Percentiles rank a stretch among this genome's conserved stretches.
Evolutionary conservation across 2,113 vertebrate genomes (phyloP).

Genomic region (Numida meleagris): DNA sequence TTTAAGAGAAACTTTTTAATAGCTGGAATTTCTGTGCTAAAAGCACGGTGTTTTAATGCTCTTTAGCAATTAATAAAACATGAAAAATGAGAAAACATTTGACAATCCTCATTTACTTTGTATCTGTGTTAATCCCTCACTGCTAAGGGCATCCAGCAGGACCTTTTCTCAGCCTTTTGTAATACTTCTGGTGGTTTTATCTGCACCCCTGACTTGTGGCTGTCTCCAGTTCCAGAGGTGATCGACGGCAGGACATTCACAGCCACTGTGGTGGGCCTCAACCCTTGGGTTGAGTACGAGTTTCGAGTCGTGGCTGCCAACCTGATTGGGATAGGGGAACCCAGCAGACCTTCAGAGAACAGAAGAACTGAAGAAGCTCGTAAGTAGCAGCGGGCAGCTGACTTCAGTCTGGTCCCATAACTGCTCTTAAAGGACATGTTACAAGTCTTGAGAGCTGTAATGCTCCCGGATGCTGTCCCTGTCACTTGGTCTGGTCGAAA

Average conservation of each 20-base stretch:
- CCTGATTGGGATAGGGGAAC: slow-evolving; percentile 92
- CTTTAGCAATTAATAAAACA: neutral
- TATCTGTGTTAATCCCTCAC: accelerated
- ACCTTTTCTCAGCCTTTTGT: neutral
- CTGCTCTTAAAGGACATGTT: accelerated
- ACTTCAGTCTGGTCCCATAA: neutral
- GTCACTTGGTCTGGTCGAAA: neutral
- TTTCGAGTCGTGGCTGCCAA: slow-evolving; percentile 94
- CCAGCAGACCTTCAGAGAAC: slow-evolving; percentile 92
- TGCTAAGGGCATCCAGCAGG: neutral
- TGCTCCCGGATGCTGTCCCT: neutral
- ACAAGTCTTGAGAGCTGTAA: neutral
- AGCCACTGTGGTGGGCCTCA: slow-evolving; percentile 92
- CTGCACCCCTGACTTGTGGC: neutral
- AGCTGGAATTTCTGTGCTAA: neutral
- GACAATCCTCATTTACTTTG: accelerated
- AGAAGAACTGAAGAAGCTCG: slow-evolving; percentile 92
- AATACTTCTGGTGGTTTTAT: accelerated
- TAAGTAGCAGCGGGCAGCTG: slow-evolving; percentile 72
- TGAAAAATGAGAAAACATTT: neutral
- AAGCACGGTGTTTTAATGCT: neutral
- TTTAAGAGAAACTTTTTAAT: neutral
- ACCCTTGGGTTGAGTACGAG: slow-evolving; percentile 97
- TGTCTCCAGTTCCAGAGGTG: slow-evolving; percentile 86
- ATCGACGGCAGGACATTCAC: slow-evolving; percentile 90